phyloP scores from a whole-genome alignment of 2,797 vertebrate species.

The Gorsachius magnificus region DNA sequence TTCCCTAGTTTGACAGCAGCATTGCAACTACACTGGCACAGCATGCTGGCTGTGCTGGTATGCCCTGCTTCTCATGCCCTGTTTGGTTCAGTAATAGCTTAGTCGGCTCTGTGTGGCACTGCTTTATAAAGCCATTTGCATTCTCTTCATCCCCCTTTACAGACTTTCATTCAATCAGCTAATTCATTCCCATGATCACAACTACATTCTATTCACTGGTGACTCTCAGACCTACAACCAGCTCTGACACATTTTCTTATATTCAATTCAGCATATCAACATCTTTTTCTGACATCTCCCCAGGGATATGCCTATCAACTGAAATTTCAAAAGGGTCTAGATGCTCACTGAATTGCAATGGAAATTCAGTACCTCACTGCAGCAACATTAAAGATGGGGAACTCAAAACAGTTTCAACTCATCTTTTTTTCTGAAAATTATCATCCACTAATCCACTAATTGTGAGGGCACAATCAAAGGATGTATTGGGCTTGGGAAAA shows the following conservation, averaged over 20 bases:
- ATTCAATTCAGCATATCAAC: background rate
- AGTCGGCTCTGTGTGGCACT: rapidly evolving
- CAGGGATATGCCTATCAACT: background rate
- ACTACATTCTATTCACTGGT: background rate
- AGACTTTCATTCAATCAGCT: background rate
- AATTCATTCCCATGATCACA: background rate
- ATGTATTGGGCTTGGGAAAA: background rate
- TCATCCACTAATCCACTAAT: background rate
- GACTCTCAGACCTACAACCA: background rate
- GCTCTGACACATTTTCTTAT: background rate
- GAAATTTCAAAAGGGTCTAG: background rate
- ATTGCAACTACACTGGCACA: background rate
- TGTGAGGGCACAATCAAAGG: background rate
- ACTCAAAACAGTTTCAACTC: background rate
- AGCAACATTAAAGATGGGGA: background rate
- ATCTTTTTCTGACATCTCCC: constrained; percentile 9
- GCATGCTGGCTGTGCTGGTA: background rate
- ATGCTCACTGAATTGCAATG: background rate
- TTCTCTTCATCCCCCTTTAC: background rate
- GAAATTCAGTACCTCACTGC: background rate
- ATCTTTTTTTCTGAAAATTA: background rate
- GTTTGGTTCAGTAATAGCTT: background rate
- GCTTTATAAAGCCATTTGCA: background rate
- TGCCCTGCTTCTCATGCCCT: background rate
- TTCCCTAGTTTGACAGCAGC: background rate